Base-by-base conservation (phyloP, 37 sponge, comb jelly and placozoan species). In the Mnemiopsis leidyi region DNA sequence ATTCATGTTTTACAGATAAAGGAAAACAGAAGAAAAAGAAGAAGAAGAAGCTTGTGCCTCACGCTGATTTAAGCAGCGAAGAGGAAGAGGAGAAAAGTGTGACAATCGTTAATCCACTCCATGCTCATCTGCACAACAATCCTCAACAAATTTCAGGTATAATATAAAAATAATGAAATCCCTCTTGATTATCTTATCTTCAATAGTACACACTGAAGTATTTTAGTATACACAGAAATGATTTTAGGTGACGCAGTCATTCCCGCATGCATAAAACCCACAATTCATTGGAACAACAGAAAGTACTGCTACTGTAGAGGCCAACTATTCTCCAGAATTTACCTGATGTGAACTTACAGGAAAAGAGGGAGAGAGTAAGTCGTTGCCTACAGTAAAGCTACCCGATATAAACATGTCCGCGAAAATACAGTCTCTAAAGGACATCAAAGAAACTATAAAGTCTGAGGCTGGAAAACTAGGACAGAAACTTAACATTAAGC, bases 401-500 rank as follows among this genome's bases (percentile, higher is more conserved):
- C 75, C 75, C 7, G 26, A n/a, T 18, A 28, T 28, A 18, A 28
- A n/a, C 30, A 28, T 28, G 5, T 29, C 75, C 30, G 75, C 21
- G 26, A 28, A 28, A 5, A 28, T 71, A 13, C 75, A 71, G 75
- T 71, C 75, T 18, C 75, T 71, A 28, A 71, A 71, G 20, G 30
- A 71, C 25, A 71, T 71, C 75, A n/a, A 71, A 28, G n/a, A 71
- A 25, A 71, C 75, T 5, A 71, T 71, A 7, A 71, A 71, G n/a
- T n/a, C 75, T 23, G 75, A 71, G n/a, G 75, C 75, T 29, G 75
- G 75, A 25, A 71, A 71, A 18, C n/a, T 71, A 28, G 75, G 75
- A 7, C 30, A 71, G 3, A 71, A 71, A 71, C 25, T 48, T 13
- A 48, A 48, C 5, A 48, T 48, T 13, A 48, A 48, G 13, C 61